phyloP scores from a whole-genome alignment of 2,113 vertebrate genomes.

The Girardinichthys multiradiatus region DNA sequence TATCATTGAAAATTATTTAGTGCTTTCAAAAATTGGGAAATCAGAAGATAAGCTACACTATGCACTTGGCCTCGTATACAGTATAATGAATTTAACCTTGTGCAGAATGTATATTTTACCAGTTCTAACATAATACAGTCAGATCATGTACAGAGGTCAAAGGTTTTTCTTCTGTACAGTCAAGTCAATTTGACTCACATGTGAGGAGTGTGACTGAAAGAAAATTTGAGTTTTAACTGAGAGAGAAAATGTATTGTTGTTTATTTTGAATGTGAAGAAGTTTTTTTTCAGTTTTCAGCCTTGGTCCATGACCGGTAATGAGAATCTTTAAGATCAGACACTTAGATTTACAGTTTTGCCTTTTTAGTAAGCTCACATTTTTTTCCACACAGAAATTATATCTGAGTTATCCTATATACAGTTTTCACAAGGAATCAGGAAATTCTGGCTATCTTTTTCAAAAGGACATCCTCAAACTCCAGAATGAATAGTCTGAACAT shows the following conservation, averaged over 20 bases:
- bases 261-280: neutral
- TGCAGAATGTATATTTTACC: too few species aligned
- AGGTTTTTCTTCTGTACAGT: neutral
- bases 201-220: neutral
- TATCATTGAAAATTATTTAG: too few species aligned
- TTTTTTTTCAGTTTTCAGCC: neutral
- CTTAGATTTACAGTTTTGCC: neutral
- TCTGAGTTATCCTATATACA: neutral
- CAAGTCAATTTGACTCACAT: neutral
- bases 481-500: neutral
- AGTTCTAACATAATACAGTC: neutral
- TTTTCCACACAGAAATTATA: neutral
- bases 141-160: neutral
- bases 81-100: too few species aligned
- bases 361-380: too few species aligned
- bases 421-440: neutral
- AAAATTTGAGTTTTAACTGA: conserved; percentile 1
- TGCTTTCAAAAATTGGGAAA: too few species aligned
- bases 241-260: neutral
- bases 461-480: neutral
- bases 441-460: neutral
- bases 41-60: too few species aligned
- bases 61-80: too few species aligned
- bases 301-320: conserved; percentile 17
- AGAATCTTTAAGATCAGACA: conserved; percentile 8